Evolutionary conservation across 2,113 vertebrate genomes (phyloP), one percentile per base, ranked within the genome.

Genomic region (Hymenochirus boettgeri): DNA sequence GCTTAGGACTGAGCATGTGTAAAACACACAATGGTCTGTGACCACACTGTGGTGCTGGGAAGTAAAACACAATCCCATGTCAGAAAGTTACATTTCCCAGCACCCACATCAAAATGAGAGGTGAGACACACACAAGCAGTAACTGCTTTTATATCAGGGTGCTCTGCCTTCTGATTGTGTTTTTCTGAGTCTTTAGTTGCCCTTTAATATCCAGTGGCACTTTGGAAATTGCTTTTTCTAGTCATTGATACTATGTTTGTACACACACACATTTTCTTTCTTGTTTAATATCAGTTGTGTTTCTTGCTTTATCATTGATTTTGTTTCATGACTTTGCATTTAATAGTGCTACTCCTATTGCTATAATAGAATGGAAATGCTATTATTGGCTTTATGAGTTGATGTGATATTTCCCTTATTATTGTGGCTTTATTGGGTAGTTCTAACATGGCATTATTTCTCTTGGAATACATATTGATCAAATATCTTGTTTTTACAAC

Each of bases 251-350:
- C n/a, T n/a, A n/a, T n/a, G n/a, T n/a, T n/a, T n/a, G n/a, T 52
- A 23, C 19, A 25, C 21, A 52, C 33, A 24, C 24, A n/a, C 48
- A 52, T 62, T 62, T 52, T 15, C 31, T 53, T 19, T 9, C 22
- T 6, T 13, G 22, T 27, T 54, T 23, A 27, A 26, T 63, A 45
- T 42, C 18, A 21, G 46, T 22, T 35, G 25, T 27, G 25, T 27
- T 48, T 35, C 23, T 51, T 42, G 5, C 50, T 63, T 42, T 53
- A 35, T 53, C 50, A 54, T 42, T 63, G 61, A 63, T 61, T 13
- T 23, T 46, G 31, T 47, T 63, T 63, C 37, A 61, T 17, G 59
- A 35, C 18, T 29, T 48, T 23, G 45, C 58, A 61, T 42, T 61
- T 61, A 48, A 48, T 18, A 25, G 23, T 24, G 58, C 12, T 61